Evolutionary conservation across 2,113 vertebrate genomes (phyloP).

Genomic region (Eolophus roseicapilla): DNA sequence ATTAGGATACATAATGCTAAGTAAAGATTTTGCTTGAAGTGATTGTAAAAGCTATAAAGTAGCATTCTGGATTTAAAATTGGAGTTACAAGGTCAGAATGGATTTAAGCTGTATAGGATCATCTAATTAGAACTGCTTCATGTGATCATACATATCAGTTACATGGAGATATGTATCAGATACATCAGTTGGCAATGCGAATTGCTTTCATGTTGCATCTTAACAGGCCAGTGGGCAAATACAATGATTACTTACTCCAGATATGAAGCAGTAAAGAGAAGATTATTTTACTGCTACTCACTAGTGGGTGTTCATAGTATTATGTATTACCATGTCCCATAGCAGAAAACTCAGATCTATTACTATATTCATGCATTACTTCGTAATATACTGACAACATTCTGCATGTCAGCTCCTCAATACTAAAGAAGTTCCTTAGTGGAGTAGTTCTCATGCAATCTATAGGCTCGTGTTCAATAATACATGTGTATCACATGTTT

Average conservation of each 20-base stretch:
- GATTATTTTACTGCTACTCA: neutral
- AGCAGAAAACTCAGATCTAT: neutral
- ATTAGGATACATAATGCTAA: neutral
- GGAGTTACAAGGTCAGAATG: neutral
- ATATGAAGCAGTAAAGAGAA: neutral
- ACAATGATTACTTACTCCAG: neutral
- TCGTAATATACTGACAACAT: neutral
- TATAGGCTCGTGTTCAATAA: accelerated
- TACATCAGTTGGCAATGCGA: accelerated
- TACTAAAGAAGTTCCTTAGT: neutral
- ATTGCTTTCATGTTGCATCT: neutral
- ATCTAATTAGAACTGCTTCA: neutral
- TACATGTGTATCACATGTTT: neutral
- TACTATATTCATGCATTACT: neutral
- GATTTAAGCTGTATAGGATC: neutral
- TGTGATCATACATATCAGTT: neutral
- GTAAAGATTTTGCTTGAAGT: neutral
- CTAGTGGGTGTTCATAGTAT: neutral
- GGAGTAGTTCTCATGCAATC: neutral
- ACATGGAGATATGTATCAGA: neutral
- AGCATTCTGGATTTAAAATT: neutral
- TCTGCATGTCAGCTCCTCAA: neutral
- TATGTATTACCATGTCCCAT: neutral
- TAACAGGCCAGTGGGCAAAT: neutral
- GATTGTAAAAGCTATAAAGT: neutral